Percentiles rank a stretch among this genome's conserved stretches.
phyloP scores from a whole-genome alignment of 2,888 invertebrate genomes.

The Protophormia terraenovae region DNA sequence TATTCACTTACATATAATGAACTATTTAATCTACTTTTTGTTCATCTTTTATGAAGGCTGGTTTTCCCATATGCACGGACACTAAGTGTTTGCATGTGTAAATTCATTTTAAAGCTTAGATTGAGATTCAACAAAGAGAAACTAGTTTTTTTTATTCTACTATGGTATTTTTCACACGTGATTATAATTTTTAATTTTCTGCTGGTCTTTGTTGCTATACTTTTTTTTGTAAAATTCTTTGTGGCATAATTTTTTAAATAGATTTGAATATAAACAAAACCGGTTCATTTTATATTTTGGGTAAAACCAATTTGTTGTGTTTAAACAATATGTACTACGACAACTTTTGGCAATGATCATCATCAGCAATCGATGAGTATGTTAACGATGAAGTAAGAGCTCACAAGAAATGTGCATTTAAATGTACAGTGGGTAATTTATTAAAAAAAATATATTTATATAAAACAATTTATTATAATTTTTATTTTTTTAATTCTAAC shows the following conservation, averaged over 20 bases:
- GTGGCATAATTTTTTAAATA: neutral
- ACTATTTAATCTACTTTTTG: neutral
- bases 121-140: neutral
- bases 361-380: neutral
- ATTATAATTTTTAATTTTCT: neutral
- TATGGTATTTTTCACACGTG: slow-evolving; percentile 15
- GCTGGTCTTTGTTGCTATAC: neutral
- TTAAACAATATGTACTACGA: no score
- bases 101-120: neutral
- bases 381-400: neutral
- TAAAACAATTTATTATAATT: no score
- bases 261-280: neutral
- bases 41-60: neutral
- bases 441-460: no score
- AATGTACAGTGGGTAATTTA: no score
- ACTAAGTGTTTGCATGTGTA: neutral
- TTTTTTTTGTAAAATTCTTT: neutral
- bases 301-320: neutral
- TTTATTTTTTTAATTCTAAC: no score
- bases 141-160: slow-evolving; percentile 1
- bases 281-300: neutral
- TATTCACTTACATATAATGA: neutral
- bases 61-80: neutral
- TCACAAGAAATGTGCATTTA: no score
- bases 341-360: neutral